These are phyloP conservation scores for Diarsia mendica DNA, from an alignment of 2,888 invertebrate genomes.

Conservation along the genomic window DNA sequence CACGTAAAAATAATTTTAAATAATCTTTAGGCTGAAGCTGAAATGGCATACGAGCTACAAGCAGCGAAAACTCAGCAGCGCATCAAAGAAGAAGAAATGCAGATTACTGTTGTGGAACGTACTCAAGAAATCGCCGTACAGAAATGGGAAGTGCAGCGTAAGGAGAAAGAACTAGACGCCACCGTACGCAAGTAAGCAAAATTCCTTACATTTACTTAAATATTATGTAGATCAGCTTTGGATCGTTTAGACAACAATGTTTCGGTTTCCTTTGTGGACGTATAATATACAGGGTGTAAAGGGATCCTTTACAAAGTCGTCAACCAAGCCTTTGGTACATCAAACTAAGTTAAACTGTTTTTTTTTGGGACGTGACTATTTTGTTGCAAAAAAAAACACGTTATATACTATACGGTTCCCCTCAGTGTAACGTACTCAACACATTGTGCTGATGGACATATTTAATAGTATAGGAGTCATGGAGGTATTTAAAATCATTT, in stretches of 20 bases:
- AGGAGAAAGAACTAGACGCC: slow-evolving; percentile 97
- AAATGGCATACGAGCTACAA: slow-evolving; percentile 97
- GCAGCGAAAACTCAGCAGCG: slow-evolving; percentile 98
- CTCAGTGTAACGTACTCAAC: background rate
- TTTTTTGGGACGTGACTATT: background rate
- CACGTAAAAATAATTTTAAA: background rate
- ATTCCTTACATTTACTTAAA: background rate
- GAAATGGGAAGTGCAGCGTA: slow-evolving; percentile 98
- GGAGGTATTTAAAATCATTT: background rate
- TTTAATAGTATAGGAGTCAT: background rate
- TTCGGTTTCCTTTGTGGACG: background rate
- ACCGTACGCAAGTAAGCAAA: slow-evolving; percentile 92
- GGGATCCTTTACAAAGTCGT: too few relatives aligned
- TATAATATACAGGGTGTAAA: background rate
- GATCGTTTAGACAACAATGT: background rate
- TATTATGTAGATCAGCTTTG: background rate
- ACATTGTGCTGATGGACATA: background rate
- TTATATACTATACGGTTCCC: background rate
- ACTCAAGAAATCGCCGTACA: slow-evolving; percentile 98
- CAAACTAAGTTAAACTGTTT: background rate
- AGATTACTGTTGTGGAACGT: slow-evolving; percentile 97
- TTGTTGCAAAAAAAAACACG: background rate
- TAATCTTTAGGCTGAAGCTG: slow-evolving; percentile 94
- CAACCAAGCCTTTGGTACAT: background rate
- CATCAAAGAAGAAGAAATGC: slow-evolving; percentile 99